phyloP scores from a whole-genome alignment of 2,797 vertebrate genomes.

The Peromyscus nudipes region DNA sequence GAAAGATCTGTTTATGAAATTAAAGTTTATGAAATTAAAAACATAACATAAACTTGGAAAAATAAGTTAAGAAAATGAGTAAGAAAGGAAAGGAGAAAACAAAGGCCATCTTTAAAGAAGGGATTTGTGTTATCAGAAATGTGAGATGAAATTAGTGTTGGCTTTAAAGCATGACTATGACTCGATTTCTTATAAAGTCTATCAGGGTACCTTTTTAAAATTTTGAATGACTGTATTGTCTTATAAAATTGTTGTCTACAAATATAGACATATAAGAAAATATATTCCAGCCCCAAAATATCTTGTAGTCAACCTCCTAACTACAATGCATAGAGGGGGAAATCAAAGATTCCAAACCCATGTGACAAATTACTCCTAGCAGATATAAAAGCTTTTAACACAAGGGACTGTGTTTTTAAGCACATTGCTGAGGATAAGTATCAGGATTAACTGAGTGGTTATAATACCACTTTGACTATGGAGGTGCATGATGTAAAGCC shows the following conservation, averaged over 20 bases:
- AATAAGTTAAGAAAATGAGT: neutral
- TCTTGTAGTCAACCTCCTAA: slow-evolving; percentile 94
- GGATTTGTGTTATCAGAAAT: neutral
- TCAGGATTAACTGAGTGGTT: slow-evolving; percentile 80
- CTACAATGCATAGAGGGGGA: slow-evolving; percentile 88
- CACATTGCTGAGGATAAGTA: slow-evolving; percentile 86
- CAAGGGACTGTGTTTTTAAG: slow-evolving; percentile 87
- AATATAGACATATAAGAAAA: slow-evolving; percentile 96
- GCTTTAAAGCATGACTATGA: neutral
- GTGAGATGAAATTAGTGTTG: neutral
- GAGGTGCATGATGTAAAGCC: slow-evolving; percentile 91
- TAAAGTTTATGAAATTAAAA: neutral
- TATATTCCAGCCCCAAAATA: slow-evolving; percentile 92
- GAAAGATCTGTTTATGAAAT: neutral
- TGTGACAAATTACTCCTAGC: slow-evolving; percentile 89
- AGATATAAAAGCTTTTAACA: slow-evolving; percentile 96
- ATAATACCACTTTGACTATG: slow-evolving; percentile 88
- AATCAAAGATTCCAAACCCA: slow-evolving; percentile 82
- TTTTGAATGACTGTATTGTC: slow-evolving; percentile 98
- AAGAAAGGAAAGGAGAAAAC: neutral
- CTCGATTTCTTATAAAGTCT: neutral
- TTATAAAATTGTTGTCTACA: slow-evolving; percentile 95
- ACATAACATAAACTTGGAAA: neutral
- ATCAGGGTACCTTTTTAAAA: slow-evolving; percentile 67
- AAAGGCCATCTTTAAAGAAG: neutral